Conservation (phyloP, 2,888 invertebrate genomes). For the Drosophila lacicola region DNA sequence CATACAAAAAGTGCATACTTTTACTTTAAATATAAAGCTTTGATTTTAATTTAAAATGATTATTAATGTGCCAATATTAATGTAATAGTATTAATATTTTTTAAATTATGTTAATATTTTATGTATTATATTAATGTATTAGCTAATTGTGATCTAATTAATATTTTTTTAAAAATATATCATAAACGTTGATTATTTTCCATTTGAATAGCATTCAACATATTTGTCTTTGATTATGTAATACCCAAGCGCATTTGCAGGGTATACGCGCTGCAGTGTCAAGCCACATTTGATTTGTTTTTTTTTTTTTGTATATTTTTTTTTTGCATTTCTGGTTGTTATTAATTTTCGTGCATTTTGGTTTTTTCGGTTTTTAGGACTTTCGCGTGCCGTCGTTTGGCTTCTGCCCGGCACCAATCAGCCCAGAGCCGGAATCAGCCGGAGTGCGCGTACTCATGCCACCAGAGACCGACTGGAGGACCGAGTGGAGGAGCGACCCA, state of each 20-base stretch:
- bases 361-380: conserved; percentile 74
- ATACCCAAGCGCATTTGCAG: conserved; percentile 8
- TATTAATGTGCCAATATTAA: too few species aligned
- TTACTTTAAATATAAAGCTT: too few species aligned
- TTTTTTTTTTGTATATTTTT: not conserved
- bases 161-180: too few species aligned
- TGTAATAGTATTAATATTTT: too few species aligned
- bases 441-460: conserved; percentile 25
- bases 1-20: too few species aligned
- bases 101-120: too few species aligned
- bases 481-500: conserved; percentile 7
- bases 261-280: conserved; percentile 12
- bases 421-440: conserved; percentile 53
- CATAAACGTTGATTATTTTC: not conserved
- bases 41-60: too few species aligned
- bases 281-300: not conserved
- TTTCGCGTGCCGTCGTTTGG: conserved; percentile 79
- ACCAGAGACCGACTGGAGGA: conserved; percentile 15
- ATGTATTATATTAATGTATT: too few species aligned
- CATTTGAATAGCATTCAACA: not conserved
- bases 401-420: conserved; percentile 62
- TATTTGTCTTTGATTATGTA: not conserved
- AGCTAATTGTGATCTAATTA: too few species aligned
- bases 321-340: conserved; percentile 55
- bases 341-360: conserved; percentile 74